These are phyloP conservation scores for Sebastes flavidus DNA, from an alignment of 2,797 vertebrate genomes.

Conservation along the genomic window DNA sequence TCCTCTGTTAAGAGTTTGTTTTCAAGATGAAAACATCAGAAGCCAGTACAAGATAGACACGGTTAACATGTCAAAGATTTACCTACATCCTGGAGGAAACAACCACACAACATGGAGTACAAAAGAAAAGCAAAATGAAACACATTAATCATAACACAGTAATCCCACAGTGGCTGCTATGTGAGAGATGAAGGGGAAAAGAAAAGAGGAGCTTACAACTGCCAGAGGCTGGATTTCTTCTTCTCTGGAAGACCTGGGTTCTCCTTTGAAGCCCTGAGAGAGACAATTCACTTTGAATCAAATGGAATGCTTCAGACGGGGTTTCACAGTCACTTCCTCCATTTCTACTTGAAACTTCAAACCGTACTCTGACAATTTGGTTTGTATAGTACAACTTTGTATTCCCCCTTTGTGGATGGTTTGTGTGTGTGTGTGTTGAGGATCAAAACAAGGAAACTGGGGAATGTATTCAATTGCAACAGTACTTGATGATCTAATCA, in stretches of 20 bases:
- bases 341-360: neutral
- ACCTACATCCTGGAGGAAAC: constrained; percentile 85
- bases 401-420: neutral
- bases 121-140: constrained; percentile 54
- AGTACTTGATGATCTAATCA: neutral
- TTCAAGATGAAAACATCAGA: constrained; percentile 38
- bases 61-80: constrained; percentile 64
- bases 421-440: neutral
- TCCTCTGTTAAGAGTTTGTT: constrained; percentile 62
- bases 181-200: constrained; percentile 3
- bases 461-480: neutral
- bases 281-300: neutral
- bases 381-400: neutral
- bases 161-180: neutral
- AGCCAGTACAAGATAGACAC: constrained; percentile 40
- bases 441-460: neutral
- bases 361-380: neutral
- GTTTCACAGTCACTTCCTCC: neutral
- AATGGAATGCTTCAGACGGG: neutral
- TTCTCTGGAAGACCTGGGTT: constrained; percentile 94
- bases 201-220: constrained; percentile 89
- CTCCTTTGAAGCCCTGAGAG: constrained; percentile 91
- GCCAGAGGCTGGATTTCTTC: constrained; percentile 98
- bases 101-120: constrained; percentile 60
- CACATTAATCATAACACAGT: constrained; percentile 1